Evolutionary conservation across 2,113 vertebrate species (phyloP), one percentile per base, ranked within the genome.

Genomic region (Cynopterus brachyotis): DNA sequence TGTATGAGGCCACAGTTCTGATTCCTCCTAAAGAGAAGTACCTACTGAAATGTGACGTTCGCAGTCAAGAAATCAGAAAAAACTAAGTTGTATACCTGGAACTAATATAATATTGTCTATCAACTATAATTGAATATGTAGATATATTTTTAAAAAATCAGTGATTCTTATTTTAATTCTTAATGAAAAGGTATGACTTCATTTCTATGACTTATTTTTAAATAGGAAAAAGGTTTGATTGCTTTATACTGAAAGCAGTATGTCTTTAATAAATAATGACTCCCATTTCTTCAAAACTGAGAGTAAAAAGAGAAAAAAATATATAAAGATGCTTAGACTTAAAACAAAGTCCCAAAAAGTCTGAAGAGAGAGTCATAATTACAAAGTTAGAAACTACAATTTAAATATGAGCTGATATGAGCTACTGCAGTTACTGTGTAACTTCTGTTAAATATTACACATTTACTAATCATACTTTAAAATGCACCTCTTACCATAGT

Each of bases 391-490:
- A 10, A 47, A 75, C 16, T 11, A 7, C 64, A 64, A 80, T 82
- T 82, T 82, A 93, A 94, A 89, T 57, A 81, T 22, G 40, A 84
- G n/a, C 35, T 67, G 55, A 50, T 32, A 81, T 20, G 35, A 95
- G 42, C 24, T 92, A 9, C 32, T 72, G 72, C 15, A 37, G 45
- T 22, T 32, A 89, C 37, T 72, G 17, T 55, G 24, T 79, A 62
- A 64, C 4, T 50, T 89, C 79, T 87, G 28, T 87, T 84, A 91
- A 66, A 37, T 55, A 95, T 45, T 83, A 93, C 5, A 47, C 91
- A 72, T 81, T 91, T 95, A 96, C 47, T 89, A 83, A 95, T 94
- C 30, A 79, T 55, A 92, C 47, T 86, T 94, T 82, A 73, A 96
- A 97, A 93, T 67, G 26, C 3, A 84, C 75, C 35, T 88, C 45